Evolutionary conservation across 1,140 invertebrate genomes (phyloP).

Genomic region (Capitella teleta): DNA sequence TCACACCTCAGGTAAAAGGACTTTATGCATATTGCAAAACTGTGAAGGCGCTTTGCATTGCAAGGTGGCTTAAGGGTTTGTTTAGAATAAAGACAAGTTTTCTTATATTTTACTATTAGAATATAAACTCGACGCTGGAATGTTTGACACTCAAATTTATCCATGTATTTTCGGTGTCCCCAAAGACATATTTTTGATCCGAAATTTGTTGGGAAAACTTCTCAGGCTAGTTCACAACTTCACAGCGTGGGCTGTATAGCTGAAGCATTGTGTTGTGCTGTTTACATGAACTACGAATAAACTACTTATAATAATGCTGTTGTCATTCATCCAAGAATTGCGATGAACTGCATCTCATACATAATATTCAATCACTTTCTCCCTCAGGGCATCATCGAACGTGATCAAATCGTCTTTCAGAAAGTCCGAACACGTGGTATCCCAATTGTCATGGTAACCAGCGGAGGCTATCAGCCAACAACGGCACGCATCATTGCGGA

Average conservation of each 20-base stretch:
- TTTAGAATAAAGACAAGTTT: not conserved
- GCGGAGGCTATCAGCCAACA: slow-evolving; percentile 66
- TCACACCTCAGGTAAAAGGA: slow-evolving; percentile 51
- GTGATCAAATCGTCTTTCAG: slow-evolving; percentile 72
- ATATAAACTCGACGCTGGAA: not conserved
- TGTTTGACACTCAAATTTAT: not conserved
- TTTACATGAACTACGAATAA: not conserved
- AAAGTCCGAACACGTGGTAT: slow-evolving; percentile 53
- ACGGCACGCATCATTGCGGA: slow-evolving; percentile 69
- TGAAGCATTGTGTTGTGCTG: not conserved
- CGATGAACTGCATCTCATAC: not conserved
- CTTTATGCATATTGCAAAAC: not conserved
- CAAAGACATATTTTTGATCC: too few species aligned
- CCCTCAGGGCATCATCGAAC: slow-evolving; percentile 61
- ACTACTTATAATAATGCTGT: not conserved
- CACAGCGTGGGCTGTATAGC: too few species aligned
- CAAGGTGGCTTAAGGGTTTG: not conserved
- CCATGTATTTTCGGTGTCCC: too few species aligned
- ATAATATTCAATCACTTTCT: not conserved
- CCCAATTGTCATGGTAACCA: slow-evolving; percentile 77
- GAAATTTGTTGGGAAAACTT: too few species aligned
- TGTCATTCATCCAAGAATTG: not conserved
- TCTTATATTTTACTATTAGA: not conserved
- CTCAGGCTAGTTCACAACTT: too few species aligned
- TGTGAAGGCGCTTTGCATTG: not conserved